These are phyloP conservation scores for Trichonephila clavipes DNA, from an alignment of 1,140 invertebrate species.

Conservation along the genomic window DNA sequence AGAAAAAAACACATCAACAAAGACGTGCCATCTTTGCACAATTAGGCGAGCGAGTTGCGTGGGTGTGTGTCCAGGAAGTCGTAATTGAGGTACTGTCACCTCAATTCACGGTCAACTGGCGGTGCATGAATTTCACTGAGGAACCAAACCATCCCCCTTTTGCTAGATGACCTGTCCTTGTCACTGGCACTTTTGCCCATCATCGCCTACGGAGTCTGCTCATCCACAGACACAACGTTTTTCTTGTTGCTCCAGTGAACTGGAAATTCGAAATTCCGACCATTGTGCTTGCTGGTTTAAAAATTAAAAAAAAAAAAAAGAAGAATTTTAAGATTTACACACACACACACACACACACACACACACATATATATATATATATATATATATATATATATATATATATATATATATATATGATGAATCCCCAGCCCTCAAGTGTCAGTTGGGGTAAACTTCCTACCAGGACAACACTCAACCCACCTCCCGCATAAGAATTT, in stretches of 20 bases:
- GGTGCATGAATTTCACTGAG: slow-evolving; percentile 43
- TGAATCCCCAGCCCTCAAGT: no score
- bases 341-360: no score
- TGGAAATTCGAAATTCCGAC: no score
- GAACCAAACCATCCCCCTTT: not conserved
- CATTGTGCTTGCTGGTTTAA: no score
- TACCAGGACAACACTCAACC: no score
- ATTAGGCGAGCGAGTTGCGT: slow-evolving; percentile 41
- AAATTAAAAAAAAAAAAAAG: no score
- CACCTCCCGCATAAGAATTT: no score
- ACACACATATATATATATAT: no score
- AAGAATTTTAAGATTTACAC: no score
- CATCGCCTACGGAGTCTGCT: not conserved
- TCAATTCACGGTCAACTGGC: slow-evolving; percentile 64
- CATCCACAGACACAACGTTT: not conserved
- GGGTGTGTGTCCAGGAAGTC: slow-evolving; percentile 48
- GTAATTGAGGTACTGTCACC: slow-evolving; percentile 70
- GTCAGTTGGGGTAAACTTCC: no score
- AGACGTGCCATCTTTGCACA: slow-evolving; percentile 30
- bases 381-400: no score
- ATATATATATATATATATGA: no score
- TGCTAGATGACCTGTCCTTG: slow-evolving; percentile 34
- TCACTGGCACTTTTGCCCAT: not conserved
- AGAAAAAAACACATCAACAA: not conserved
- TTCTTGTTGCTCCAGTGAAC: not conserved